Evolutionary conservation across 2,113 vertebrate species (phyloP), one percentile per base, ranked within the genome.

Genomic region (Istiophorus platypterus): DNA sequence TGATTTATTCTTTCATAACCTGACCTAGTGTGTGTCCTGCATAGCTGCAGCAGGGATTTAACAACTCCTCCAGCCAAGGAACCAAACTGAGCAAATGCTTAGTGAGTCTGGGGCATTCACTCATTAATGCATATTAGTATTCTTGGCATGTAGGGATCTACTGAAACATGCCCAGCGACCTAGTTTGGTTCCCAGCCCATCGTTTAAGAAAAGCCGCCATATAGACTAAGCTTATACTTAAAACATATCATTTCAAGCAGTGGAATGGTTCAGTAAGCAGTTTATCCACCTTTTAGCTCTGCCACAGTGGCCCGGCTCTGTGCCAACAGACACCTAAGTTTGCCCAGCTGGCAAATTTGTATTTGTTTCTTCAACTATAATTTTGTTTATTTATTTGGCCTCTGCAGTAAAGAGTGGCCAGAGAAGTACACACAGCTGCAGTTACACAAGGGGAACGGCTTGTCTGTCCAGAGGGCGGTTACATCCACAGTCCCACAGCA

Each of bases 111-210:
- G 76, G 86, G 84, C 78, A 58, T 76, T 84, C 78, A 76, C 71
- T 89, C 89, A 89, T 91, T 89, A 88, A 83, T 82, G 76, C 75
- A 80, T 83, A 72, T 92, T 91, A 76, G 85, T 86, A 89, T 91
- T 92, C 85, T 84, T 91, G 85, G 81, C 88, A 86, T 92, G 78
- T 75, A 57, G 51, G 45, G 75, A 80, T 82, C 70, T 57, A 52
- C 76, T 85, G 75, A 84, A 91, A 89, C 80, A 90, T 79, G 77
- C 82, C 82, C 84, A 90, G 72, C 79, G 79, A 85, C 81, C 89
- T 69, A 52, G 86, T 88, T 84, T 77, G 78, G 56, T 86, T 86
- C 62, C 59, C 51, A 24, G 57, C 49, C 63, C 72, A 79, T 89
- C 73, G 81, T 90, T 76, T 82, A 49, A 78, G 64, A 82, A 68